These are phyloP conservation scores for Etheostoma perlongum DNA, from an alignment of 2,797 vertebrate genomes.

Conservation along the genomic window DNA sequence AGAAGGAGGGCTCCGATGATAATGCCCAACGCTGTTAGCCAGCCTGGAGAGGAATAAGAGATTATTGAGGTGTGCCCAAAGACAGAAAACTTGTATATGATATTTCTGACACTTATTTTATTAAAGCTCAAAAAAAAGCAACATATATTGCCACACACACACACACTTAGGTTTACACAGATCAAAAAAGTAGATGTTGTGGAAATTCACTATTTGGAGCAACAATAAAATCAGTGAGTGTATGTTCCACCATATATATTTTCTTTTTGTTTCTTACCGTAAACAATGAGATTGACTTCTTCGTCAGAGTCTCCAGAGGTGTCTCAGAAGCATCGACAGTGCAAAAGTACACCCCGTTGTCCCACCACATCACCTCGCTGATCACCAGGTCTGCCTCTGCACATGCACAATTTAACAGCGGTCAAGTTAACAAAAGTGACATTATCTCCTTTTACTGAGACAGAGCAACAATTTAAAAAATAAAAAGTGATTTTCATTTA, in stretches of 20 bases:
- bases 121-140: not conserved
- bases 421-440: not conserved
- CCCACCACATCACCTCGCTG: constrained; percentile 98
- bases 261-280: constrained; percentile 85
- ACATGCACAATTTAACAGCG: constrained; percentile 28
- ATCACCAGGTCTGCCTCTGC: constrained; percentile 94
- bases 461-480: not conserved
- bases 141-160: not conserved
- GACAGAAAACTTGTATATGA: not conserved
- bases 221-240: not conserved
- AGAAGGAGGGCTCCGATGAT: constrained; percentile 89
- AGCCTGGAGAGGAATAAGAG: constrained; percentile 83
- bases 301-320: constrained; percentile 90
- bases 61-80: not conserved
- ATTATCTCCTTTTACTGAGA: not conserved
- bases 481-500: not conserved
- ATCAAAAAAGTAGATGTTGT: not conserved
- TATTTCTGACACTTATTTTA: not conserved
- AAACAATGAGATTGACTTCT: constrained; percentile 93
- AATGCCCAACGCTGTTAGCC: constrained; percentile 94
- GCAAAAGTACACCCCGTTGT: constrained; percentile 94
- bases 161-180: not conserved
- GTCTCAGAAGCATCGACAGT: constrained; percentile 91
- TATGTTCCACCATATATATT: not conserved
- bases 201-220: not conserved